Evolutionary conservation across 1,140 invertebrate genomes (phyloP).

Genomic region (Cydia pomonella): DNA sequence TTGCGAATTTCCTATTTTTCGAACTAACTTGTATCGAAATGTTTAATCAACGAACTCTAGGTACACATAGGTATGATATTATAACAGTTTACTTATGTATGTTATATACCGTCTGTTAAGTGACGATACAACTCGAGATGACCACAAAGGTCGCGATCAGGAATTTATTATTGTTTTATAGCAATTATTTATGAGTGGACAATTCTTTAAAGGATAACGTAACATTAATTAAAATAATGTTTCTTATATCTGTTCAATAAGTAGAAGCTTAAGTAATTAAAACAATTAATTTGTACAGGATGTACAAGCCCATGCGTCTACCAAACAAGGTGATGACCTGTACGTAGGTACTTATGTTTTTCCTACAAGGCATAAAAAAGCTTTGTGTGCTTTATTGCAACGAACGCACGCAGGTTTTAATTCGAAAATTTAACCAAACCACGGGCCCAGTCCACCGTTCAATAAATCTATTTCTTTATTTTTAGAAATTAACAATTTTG

Average conservation of each 20-base stretch:
- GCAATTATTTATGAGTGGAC: background rate
- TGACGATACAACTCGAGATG: background rate
- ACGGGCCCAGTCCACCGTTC: too few species aligned
- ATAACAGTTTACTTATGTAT: background rate
- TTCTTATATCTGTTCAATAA: background rate
- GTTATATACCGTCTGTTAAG: background rate
- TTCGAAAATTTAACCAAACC: too few species aligned
- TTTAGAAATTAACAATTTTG: too few species aligned
- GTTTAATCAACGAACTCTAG: too few species aligned
- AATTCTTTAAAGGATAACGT: background rate
- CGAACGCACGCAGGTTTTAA: too few species aligned
- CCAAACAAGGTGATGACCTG: background rate
- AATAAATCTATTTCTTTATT: too few species aligned
- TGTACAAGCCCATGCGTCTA: background rate
- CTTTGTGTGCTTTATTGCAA: background rate
- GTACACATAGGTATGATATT: too few species aligned
- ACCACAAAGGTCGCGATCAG: conserved; percentile 11
- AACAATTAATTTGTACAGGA: background rate
- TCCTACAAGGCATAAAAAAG: background rate
- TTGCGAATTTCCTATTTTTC: too few species aligned
- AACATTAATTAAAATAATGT: background rate
- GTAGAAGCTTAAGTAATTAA: background rate
- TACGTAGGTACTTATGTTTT: background rate
- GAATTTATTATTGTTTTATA: conserved; percentile 6
- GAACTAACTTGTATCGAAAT: too few species aligned